phyloP scores from a whole-genome alignment of 2,797 vertebrate genomes.

The Sebastes cheni region DNA sequence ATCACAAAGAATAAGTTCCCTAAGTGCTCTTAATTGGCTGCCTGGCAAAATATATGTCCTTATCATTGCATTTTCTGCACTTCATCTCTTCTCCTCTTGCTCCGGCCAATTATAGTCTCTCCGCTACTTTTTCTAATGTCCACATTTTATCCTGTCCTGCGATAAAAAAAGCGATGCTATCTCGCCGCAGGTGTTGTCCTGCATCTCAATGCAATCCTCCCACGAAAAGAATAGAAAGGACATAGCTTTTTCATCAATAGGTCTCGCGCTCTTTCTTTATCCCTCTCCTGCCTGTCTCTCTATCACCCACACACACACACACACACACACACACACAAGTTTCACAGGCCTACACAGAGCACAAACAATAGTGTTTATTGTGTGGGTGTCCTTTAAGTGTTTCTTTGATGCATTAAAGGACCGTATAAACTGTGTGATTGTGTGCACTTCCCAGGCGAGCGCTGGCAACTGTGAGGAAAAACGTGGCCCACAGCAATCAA shows the following conservation, averaged over 20 bases:
- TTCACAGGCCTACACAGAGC: not conserved
- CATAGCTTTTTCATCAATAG: slow-evolving; percentile 51
- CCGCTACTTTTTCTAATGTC: slow-evolving; percentile 45
- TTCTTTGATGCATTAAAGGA: slow-evolving; percentile 8
- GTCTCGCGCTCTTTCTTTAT: slow-evolving; percentile 7
- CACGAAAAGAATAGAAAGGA: slow-evolving; percentile 48
- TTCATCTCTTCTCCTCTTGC: slow-evolving; percentile 29
- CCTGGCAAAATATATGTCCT: slow-evolving; percentile 38
- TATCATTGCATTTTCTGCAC: slow-evolving; percentile 41
- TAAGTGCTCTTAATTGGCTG: slow-evolving; percentile 48
- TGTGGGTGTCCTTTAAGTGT: not conserved
- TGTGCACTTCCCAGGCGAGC: not conserved
- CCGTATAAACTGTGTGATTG: not conserved
- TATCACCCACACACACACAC: not conserved
- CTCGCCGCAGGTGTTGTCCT: slow-evolving; percentile 54
- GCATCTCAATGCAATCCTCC: slow-evolving; percentile 67
- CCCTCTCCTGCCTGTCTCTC: not conserved
- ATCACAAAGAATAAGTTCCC: slow-evolving; percentile 33
- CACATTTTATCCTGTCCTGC: slow-evolving; percentile 55
- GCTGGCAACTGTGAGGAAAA: not conserved
- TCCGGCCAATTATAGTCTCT: slow-evolving; percentile 47
- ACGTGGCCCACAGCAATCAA: not conserved
- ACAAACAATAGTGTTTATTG: not conserved
- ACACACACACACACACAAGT: not conserved
- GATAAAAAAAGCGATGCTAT: slow-evolving; percentile 63